Evolutionary conservation across 2,888 invertebrate genomes (phyloP).

Genomic region (Chesias legatella): DNA sequence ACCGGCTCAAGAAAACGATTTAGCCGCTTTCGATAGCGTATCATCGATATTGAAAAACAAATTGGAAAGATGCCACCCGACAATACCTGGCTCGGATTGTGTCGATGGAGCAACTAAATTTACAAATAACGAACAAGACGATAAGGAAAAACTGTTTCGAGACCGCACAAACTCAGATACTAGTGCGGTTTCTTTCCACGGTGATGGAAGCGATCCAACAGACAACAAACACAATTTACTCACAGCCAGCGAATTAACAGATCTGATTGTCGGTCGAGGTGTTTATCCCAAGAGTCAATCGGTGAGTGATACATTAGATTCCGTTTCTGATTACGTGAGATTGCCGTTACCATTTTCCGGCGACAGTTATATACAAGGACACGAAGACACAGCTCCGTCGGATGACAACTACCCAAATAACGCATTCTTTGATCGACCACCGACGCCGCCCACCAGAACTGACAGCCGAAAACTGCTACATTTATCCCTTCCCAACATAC

Average conservation of each 20-base stretch:
- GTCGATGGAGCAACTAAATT: slow-evolving; percentile 66
- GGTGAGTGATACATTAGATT: slow-evolving; percentile 91
- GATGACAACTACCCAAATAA: slow-evolving; percentile 75
- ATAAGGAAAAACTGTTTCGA: slow-evolving; percentile 76
- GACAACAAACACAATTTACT: slow-evolving; percentile 87
- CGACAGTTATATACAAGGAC: slow-evolving; percentile 80
- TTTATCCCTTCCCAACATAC: slow-evolving; percentile 69
- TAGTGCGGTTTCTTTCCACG: slow-evolving; percentile 90
- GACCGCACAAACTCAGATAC: slow-evolving; percentile 88
- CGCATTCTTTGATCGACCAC: slow-evolving; percentile 79
- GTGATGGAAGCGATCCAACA: slow-evolving; percentile 94
- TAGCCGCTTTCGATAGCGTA: slow-evolving; percentile 74
- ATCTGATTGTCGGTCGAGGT: slow-evolving; percentile 89
- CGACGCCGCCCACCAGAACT: slow-evolving; percentile 85
- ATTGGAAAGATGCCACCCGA: slow-evolving; percentile 59
- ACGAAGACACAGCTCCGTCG: slow-evolving; percentile 81
- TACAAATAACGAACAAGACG: slow-evolving; percentile 63
- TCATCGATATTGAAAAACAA: slow-evolving; percentile 76
- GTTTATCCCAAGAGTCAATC: slow-evolving; percentile 87
- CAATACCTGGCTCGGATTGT: slow-evolving; percentile 68
- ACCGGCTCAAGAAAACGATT: slow-evolving; percentile 72
- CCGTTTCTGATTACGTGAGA: slow-evolving; percentile 94
- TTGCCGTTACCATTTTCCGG: slow-evolving; percentile 81
- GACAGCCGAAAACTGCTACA: slow-evolving; percentile 80
- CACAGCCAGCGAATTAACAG: slow-evolving; percentile 91